Evolutionary conservation across 2,888 invertebrate species (phyloP).

Genomic region (Limnephilus lunatus): DNA sequence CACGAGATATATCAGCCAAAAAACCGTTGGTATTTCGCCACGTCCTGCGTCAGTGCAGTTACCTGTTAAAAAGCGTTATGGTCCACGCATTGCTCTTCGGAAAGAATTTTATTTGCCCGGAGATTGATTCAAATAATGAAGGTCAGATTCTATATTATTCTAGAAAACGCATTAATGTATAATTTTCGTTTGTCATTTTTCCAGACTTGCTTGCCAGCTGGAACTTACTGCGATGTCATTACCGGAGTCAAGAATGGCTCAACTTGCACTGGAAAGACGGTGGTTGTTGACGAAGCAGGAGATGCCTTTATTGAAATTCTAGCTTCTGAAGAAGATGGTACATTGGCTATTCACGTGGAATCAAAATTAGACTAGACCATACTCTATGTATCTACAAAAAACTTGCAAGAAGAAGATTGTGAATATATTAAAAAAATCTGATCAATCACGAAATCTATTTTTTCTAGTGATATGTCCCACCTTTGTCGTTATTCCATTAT

Average conservation of each 20-base stretch:
- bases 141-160: not conserved
- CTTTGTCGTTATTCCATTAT: not conserved
- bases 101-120: not conserved
- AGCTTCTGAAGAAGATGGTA: conserved; percentile 79
- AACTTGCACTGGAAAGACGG: conserved; percentile 77
- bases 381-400: not conserved
- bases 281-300: conserved; percentile 76
- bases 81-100: not conserved
- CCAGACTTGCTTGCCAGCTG: conserved; percentile 78
- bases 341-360: conserved; percentile 79
- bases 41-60: not conserved
- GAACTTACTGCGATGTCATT: conserved; percentile 84
- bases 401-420: not conserved
- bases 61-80: not conserved
- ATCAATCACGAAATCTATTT: not conserved
- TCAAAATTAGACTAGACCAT: not conserved
- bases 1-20: too few relatives aligned
- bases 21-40: too few relatives aligned
- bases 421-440: not conserved
- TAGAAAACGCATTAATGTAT: not conserved
- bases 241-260: conserved; percentile 73
- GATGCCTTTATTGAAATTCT: conserved; percentile 75
- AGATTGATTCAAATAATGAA: not conserved
- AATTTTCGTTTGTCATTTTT: not conserved
- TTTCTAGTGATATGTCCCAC: not conserved